Conservation (phyloP, 2,113 vertebrate genomes). For the Salminus brasiliensis region DNA sequence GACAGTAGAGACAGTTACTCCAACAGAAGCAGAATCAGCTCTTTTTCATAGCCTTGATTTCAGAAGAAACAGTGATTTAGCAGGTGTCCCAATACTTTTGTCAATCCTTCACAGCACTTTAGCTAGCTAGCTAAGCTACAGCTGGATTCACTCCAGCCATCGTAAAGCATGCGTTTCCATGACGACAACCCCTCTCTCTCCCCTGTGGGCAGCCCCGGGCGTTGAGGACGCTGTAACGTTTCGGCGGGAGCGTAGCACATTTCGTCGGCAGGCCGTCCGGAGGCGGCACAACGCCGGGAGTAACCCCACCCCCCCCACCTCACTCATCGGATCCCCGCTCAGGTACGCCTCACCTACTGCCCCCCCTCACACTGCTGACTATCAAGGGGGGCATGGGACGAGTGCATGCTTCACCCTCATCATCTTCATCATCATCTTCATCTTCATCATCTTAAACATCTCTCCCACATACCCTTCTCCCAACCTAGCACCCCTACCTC, state of each 20-base stretch:
- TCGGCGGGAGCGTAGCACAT: conserved; percentile 96
- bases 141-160: too few relatives aligned
- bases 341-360: conserved; percentile 69
- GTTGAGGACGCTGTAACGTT: conserved; percentile 95
- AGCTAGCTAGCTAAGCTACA: too few relatives aligned
- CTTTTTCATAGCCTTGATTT: too few relatives aligned
- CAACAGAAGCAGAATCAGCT: too few relatives aligned
- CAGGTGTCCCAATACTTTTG: too few relatives aligned
- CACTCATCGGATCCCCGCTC: conserved; percentile 98
- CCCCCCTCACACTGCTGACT: background rate
- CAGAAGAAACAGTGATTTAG: too few relatives aligned
- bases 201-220: conserved; percentile 88
- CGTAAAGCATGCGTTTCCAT: background rate
- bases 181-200: conserved; percentile 66
- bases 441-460: too few relatives aligned
- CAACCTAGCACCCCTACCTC: too few relatives aligned
- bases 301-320: conserved; percentile 95
- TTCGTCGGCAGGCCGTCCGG: conserved; percentile 97
- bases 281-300: conserved; percentile 99
- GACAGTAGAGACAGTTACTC: too few relatives aligned
- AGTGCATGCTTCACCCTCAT: background rate
- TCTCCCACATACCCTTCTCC: too few relatives aligned
- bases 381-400: too few relatives aligned
- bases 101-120: too few relatives aligned
- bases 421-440: background rate